Evolutionary conservation across 1,140 invertebrate genomes (phyloP).

Genomic region (Condylostylus longicornis): DNA sequence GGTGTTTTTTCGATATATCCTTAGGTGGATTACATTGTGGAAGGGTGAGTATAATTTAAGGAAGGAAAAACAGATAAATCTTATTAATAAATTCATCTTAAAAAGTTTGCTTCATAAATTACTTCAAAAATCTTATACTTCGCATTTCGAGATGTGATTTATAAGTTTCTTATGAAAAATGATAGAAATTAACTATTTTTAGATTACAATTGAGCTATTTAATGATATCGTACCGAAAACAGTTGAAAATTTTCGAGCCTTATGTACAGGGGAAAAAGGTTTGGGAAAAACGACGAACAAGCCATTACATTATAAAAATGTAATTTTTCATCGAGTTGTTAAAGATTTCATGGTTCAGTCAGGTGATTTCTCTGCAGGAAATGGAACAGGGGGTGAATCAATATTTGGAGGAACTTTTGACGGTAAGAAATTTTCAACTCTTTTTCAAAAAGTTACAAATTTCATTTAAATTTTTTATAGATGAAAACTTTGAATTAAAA

Average conservation of each 20-base stretch:
- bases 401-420: constrained; percentile 82
- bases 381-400: constrained; percentile 82
- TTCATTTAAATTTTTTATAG: constrained; percentile 36
- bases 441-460: not conserved
- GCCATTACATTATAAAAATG: constrained; percentile 58
- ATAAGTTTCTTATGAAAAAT: no score
- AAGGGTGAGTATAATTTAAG: no score
- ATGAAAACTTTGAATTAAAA: constrained; percentile 82
- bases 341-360: constrained; percentile 87
- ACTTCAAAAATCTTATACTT: no score
- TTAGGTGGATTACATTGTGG: constrained; percentile 78
- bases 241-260: constrained; percentile 80
- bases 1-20: constrained; percentile 82
- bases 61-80: no score
- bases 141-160: no score
- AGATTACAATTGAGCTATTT: constrained; percentile 48
- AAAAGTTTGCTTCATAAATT: no score
- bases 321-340: constrained; percentile 80
- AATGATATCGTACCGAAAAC: constrained; percentile 86
- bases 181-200: not conserved
- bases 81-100: no score
- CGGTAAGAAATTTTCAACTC: constrained; percentile 36
- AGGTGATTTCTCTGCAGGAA: constrained; percentile 74
- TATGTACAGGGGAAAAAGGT: constrained; percentile 82
- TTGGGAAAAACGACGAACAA: constrained; percentile 56